Evolutionary conservation across 2,797 vertebrate genomes (phyloP).

Genomic region (Cyprinodon diabolis): DNA sequence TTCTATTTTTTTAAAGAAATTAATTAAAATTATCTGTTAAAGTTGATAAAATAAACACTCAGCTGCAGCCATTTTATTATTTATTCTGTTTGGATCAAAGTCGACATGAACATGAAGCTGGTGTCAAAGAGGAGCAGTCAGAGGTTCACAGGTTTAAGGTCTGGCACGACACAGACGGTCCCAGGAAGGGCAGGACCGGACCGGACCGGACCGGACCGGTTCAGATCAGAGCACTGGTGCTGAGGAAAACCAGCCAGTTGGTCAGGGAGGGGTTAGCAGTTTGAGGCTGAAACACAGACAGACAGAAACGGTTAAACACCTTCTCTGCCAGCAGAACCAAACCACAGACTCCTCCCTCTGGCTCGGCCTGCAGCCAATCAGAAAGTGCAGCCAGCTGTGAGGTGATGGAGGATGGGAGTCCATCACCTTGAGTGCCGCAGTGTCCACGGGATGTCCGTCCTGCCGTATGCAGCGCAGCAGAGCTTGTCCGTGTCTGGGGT

Average conservation of each 20-base stretch:
- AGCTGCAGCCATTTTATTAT: too few species aligned
- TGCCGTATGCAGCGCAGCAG: slow-evolving; percentile 63
- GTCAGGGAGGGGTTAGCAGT: slow-evolving; percentile 28
- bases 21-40: too few species aligned
- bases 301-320: background rate
- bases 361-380: background rate
- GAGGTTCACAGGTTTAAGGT: too few species aligned
- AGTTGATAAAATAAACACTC: too few species aligned
- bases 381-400: background rate
- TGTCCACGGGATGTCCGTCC: slow-evolving; percentile 58
- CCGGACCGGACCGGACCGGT: background rate
- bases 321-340: too few species aligned
- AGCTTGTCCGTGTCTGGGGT: slow-evolving; percentile 65
- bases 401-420: too few species aligned
- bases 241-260: slow-evolving; percentile 54
- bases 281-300: slow-evolving; percentile 29
- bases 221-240: slow-evolving; percentile 46
- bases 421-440: slow-evolving; percentile 64
- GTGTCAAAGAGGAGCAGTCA: too few species aligned
- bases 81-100: too few species aligned
- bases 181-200: background rate
- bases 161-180: too few species aligned
- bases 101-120: too few species aligned
- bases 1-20: too few species aligned
- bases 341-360: background rate